Base-by-base conservation (phyloP, 1,140 invertebrate species). In the Cylas formicarius region DNA sequence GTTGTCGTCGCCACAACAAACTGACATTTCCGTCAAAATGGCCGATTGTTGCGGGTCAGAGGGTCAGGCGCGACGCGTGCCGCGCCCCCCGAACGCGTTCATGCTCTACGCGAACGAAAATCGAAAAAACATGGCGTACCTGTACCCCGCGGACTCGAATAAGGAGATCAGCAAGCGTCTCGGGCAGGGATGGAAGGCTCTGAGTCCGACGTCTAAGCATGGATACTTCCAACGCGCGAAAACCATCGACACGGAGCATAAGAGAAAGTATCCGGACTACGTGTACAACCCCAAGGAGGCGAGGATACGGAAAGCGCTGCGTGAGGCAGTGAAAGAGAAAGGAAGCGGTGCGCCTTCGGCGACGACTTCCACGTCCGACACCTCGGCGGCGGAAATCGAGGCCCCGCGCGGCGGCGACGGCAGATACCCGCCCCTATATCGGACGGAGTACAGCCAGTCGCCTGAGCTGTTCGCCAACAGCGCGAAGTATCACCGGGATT, bases 201-300 rank as follows among this genome's bases (percentile, higher is more conserved):
- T 76, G 64, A 57, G 65, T 11, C 62, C 67, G 33, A 65, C 68
- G 2, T 59, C 65, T 20, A 73, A 77, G 57, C 70, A 72, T 40
- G 69, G 72, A 37, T 81, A 78, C 58, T 79, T 77, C 48, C 58
- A 69, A 10, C 57, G 72, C 39, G 76, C 77, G 2, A 69, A 74
- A 31, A 61, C 71, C 47, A 72, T 76, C 10, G 75, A 77, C 48
- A 69, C 69, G 7, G 73, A 76, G 31, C 78, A 80, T 57, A 79
- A 79, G 60, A 67, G 67, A 52, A 77, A 78, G 60, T 80, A 79
- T 69, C 78, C 78, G 44, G 72, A 73, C 67, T 80, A 80, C 58
- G 75, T 78, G 26, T 80, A 80, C 62, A 78, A 77, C 60, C 76
- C 77, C 3, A 77, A 77, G 54, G 75, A 78, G 61, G 76, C 76